Evolutionary conservation across 2,888 invertebrate genomes (phyloP).

Genomic region (Drosophila hamatofila): DNA sequence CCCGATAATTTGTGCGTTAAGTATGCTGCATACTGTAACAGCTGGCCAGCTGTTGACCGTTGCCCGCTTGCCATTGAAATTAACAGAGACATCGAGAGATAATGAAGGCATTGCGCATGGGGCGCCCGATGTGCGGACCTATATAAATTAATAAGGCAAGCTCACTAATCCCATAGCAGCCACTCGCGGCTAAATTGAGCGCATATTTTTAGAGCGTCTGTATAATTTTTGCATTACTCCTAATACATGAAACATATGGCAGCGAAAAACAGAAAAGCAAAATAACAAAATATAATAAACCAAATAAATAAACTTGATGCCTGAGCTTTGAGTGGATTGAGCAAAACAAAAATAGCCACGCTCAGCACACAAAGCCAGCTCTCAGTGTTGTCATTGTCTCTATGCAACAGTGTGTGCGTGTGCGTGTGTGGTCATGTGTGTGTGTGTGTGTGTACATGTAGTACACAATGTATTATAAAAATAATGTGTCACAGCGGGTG

Average conservation of each 20-base stretch:
- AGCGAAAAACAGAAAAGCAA: slow-evolving; percentile 27
- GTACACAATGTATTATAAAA: slow-evolving; percentile 70
- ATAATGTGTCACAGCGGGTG: slow-evolving; percentile 79
- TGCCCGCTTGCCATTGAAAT: slow-evolving; percentile 31
- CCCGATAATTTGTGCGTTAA: slow-evolving; percentile 71
- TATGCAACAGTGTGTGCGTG: slow-evolving; percentile 10
- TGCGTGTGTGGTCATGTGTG: slow-evolving; percentile 12
- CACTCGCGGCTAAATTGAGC: slow-evolving; percentile 62
- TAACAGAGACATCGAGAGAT: slow-evolving; percentile 29
- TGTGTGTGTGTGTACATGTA: slow-evolving; percentile 21
- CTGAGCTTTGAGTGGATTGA: slow-evolving; percentile 51
- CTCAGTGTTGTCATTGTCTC: slow-evolving; percentile 56
- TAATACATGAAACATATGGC: slow-evolving; percentile 70
- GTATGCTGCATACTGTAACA: slow-evolving; percentile 65
- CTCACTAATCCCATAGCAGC: slow-evolving; percentile 56
- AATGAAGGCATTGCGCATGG: slow-evolving; percentile 43
- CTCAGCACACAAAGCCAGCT: slow-evolving; percentile 34
- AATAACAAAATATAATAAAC: slow-evolving; percentile 20
- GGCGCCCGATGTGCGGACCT: slow-evolving; percentile 49
- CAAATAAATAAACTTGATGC: slow-evolving; percentile 49
- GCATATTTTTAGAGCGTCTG: slow-evolving; percentile 68
- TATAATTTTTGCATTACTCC: slow-evolving; percentile 77
- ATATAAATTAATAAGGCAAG: slow-evolving; percentile 41
- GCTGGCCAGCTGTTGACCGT: slow-evolving; percentile 39
- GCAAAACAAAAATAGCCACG: slow-evolving; percentile 58